Conservation (phyloP, 2,888 invertebrate species). For the Drosophila kuntzei region DNA sequence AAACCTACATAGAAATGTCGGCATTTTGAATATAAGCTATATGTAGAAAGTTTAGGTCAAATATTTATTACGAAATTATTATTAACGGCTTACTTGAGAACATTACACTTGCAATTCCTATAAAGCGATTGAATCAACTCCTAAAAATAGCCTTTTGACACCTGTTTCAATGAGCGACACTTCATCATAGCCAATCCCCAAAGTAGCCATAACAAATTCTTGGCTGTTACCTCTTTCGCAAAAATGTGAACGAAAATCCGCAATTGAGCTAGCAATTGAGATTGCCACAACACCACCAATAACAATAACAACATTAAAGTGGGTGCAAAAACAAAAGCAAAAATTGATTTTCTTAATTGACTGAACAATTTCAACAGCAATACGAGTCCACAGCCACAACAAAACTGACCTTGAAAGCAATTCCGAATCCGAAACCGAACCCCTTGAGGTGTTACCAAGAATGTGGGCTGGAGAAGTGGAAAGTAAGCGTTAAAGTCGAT, state of each 20-base stretch:
- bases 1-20: too few species aligned
- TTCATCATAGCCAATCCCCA: constrained; percentile 33
- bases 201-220: constrained; percentile 53
- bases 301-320: constrained; percentile 33
- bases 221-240: constrained; percentile 70
- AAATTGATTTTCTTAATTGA: constrained; percentile 76
- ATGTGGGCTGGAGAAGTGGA: constrained; percentile 55
- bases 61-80: too few species aligned
- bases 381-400: constrained; percentile 41
- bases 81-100: too few species aligned
- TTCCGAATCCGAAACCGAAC: constrained; percentile 21
- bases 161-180: constrained; percentile 37
- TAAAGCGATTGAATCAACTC: not conserved
- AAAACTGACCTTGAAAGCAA: constrained; percentile 69
- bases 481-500: constrained; percentile 33
- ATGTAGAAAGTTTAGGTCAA: too few species aligned
- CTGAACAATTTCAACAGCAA: constrained; percentile 72
- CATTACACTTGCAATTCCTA: not conserved
- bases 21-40: too few species aligned
- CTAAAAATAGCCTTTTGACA: constrained; percentile 22
- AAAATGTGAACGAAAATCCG: constrained; percentile 60
- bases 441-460: constrained; percentile 41
- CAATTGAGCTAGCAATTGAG: constrained; percentile 59
- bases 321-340: constrained; percentile 56
- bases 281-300: constrained; percentile 49